Evolutionary conservation across 2,113 vertebrate species (phyloP), one percentile per base, ranked within the genome.

Genomic region (Orthonyx spaldingii): DNA sequence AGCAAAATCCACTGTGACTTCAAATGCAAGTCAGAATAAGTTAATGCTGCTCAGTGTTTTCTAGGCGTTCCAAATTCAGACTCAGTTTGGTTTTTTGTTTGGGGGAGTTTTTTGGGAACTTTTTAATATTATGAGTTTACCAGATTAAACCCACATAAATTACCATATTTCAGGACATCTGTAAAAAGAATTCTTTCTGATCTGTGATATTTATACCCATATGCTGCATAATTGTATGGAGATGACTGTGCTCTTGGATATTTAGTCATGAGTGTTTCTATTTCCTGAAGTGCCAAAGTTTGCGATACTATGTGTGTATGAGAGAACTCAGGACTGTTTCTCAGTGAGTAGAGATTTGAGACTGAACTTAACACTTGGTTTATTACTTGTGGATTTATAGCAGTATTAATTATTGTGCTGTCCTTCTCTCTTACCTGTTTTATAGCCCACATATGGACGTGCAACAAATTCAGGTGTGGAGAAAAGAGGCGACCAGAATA

Each of bases 381-480:
- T 52, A 39, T 33, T 41, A 57, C 2, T 50, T 78, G 37, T 70
- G 14, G 26, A 27, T n/a, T 83, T 32, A 17, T 3, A 35, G 30
- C 28, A 35, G 7, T 81, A 18, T 35, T 56, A 24, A 84, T 66
- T 46, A 14, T 19, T 33, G 6, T 47, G 16, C 47, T 66, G 33
- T 91, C 46, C 52, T 83, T 76, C 37, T 78, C n/a, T 89, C 33
- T 92, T 7, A 5, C 11, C 77, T 95, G 52, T 41, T 86, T 96
- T 97, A 74, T 72, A 98, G 98, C 95, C 60, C 91, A 88, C 30
- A 97, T 97, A 96, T 98, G 98, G 98, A 98, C 94, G 39, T 98
- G 98, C 80, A 98, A 91, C 92, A 98, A 98, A 65, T 98, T 98
- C 96, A 97, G 98, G 28, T 98, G 98, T 82, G 98, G 98, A 50